phyloP scores from a whole-genome alignment of 2,113 vertebrate genomes.

The Brachypodius melanocephalos region DNA sequence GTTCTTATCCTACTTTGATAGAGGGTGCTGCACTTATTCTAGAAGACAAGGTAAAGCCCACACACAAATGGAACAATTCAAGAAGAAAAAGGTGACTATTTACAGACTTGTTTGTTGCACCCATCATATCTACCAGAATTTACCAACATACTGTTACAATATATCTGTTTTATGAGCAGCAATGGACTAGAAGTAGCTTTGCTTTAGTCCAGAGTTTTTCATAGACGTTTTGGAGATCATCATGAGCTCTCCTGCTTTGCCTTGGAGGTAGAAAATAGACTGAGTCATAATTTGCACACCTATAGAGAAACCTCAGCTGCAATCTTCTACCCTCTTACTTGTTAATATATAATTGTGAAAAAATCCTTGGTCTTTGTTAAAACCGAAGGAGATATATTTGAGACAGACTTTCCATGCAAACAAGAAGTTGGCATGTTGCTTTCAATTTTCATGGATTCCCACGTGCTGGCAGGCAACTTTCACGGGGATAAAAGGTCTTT shows the following conservation, averaged over 20 bases:
- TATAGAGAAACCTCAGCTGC: background rate
- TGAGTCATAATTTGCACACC: background rate
- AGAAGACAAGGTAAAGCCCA: background rate
- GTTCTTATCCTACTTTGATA: background rate
- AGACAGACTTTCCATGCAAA: background rate
- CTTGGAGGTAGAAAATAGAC: background rate
- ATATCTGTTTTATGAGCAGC: background rate
- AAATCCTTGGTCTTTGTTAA: background rate
- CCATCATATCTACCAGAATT: background rate
- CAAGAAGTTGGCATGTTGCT: background rate
- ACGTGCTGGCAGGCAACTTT: background rate
- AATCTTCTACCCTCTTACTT: background rate
- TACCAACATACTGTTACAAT: background rate
- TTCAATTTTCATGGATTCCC: slow-evolving; percentile 5
- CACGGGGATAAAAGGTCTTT: slow-evolving; percentile 20
- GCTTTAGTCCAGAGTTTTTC: background rate
- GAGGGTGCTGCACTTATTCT: background rate
- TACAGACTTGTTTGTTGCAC: background rate
- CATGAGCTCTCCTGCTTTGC: background rate
- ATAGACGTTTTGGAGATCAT: background rate
- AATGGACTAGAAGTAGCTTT: background rate
- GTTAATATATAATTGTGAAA: background rate
- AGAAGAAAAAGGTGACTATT: background rate
- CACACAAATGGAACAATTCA: background rate
- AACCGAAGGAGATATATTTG: background rate